Evolutionary conservation across 1,140 invertebrate species (phyloP).

Genomic region (Triops longicaudatus): DNA sequence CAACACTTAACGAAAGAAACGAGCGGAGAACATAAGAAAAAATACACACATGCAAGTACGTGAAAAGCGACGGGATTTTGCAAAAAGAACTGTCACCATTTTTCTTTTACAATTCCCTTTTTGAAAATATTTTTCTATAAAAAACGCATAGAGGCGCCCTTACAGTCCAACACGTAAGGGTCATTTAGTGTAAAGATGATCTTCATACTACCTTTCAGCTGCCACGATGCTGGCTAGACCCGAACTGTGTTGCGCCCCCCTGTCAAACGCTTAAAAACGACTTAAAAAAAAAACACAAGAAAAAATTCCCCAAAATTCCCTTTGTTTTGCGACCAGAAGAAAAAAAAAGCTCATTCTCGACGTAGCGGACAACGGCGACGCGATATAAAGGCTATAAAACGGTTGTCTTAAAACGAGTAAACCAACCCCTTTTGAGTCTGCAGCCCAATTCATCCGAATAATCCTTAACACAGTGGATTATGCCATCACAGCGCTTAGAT

Average conservation of each 20-base stretch:
- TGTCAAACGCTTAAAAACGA: conserved; percentile 22
- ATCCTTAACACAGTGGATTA: conserved; percentile 55
- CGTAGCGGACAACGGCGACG: conserved; percentile 13
- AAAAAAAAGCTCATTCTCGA: conserved; percentile 5
- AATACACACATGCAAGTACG: not conserved
- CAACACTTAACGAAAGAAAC: not conserved
- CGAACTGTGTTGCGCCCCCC: not conserved
- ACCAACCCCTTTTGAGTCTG: conserved; percentile 31
- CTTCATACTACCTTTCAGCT: conserved; percentile 8
- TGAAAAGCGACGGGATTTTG: not conserved
- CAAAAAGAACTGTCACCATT: not conserved
- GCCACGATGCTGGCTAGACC: conserved; percentile 2
- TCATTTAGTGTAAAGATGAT: not conserved
- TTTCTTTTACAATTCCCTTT: not conserved
- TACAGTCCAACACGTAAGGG: conserved; percentile 7
- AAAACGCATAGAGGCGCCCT: not conserved
- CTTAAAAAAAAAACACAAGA: conserved; percentile 10
- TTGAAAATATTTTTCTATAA: not conserved
- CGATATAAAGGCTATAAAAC: not conserved
- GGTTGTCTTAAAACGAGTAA: conserved; percentile 14
- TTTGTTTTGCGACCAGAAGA: not conserved
- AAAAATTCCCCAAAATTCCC: not conserved
- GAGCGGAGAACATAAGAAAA: not conserved
- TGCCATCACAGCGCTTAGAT: conserved; percentile 56
- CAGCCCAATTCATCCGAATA: conserved; percentile 62